Evolutionary conservation across 2,797 vertebrate genomes (phyloP), one percentile per base, ranked within the genome.

Genomic region (Gymnoscopelus braueri): DNA sequence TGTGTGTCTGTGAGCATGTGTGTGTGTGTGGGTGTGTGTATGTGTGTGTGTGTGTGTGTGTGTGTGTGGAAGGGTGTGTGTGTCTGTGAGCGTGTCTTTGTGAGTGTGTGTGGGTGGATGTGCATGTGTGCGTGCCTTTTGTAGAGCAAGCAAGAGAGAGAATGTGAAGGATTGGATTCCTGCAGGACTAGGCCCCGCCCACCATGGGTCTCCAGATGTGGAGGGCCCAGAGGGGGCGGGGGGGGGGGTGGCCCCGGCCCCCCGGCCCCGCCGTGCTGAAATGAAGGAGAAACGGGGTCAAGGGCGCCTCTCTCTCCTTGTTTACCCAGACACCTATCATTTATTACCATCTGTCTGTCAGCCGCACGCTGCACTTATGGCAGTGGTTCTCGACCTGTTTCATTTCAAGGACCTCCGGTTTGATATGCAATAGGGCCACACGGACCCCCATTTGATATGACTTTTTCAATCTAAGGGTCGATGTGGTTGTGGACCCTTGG

Each of bases 261-360:
- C 26, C 26, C 26, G 4, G 2, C 35, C 35, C 39, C 39, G 6
- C 39, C 14, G 5, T 74, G 71, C 75, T 85, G 73, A 87, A 88
- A 91, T 90, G 85, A 89, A 87, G 83, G 83, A 86, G 86, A 84
- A 86, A 79, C 72, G 69, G 14, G 91, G 91, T 93, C 91, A 92
- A 94, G 92, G 93, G 89, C 82, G 84, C 69, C 82, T 81, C 88
- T 81, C 88, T 90, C 79, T 52, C 69, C 83, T 84, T 92, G 89
- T 94, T 93, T 92, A 92, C 84, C 80, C 89, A 88, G 87, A 86
- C 89, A 90, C 80, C 87, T 89, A 91, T 91, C 87, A 89, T 94
- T 94, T 91, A 93, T 94, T 93, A 91, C 88, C 88, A 89, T 92
- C 89, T 89, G 91, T 93, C 92, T 88, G 88, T 93, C 91, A 89